Base-by-base conservation (phyloP, 2,888 invertebrate genomes). In the Leptinotarsa haldemani region DNA sequence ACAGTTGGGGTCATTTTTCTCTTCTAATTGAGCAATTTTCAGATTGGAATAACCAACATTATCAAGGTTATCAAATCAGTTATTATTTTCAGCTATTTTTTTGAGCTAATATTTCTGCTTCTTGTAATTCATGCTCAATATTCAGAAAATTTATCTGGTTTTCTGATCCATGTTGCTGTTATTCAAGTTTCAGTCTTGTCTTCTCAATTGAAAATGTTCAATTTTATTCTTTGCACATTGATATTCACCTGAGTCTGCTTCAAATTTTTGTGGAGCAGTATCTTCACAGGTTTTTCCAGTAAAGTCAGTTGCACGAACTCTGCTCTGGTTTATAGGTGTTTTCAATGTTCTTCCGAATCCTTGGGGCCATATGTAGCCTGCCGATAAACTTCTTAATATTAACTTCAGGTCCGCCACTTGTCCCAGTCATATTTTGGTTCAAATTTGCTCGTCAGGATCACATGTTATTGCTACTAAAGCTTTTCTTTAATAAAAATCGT, bases 341-440 rank as follows among this genome's bases (percentile, higher is more conserved):
- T n/a, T n/a, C 4, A n/a, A 53, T n/a, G 53, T 18, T 18, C 9
- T 18, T 53, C 53, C 12, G 9, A 53, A 18, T 53, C 53, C 20
- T 53, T n/a, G 53, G n/a, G 53, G 53, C 53, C 53, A 53, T 18
- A 53, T 18, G 12, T 53, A 20, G 53, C 18, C 20, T 12, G 18
- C 53, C 20, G 53, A 53, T 18, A 53, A 53, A 53, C 53, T 53
- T 53, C 53, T 53, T 53, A 18, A 53, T 53, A 53, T n/a, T 18
- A n/a, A 20, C 53, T 16, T 12, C 20, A n/a, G n/a, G 0, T n/a
- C 52, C 3, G 15, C n/a, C n/a, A 52, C 52, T 18, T n/a, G n/a
- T 52, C n/a, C n/a, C n/a, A n/a, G 15, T n/a, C 18, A 18, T 18
- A 52, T n/a, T 52, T 52, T 53, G 52, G 9, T 53, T 53, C 52